phyloP scores from a whole-genome alignment of 2,888 invertebrate genomes.

The Drosophila tanythrix region DNA sequence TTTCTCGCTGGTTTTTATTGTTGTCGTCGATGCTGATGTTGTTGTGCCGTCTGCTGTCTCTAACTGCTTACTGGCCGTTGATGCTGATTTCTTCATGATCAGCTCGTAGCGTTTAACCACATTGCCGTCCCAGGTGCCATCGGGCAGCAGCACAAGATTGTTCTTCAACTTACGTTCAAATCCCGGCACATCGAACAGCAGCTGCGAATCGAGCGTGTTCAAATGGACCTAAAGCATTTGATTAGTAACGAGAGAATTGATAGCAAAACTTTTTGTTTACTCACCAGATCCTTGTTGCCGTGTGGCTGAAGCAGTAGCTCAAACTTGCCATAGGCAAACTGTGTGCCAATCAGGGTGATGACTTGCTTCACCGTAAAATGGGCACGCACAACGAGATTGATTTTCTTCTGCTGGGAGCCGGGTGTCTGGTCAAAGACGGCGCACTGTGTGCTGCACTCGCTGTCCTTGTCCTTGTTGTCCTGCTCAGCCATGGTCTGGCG shows the following conservation, averaged over 20 bases:
- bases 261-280: constrained; percentile 4
- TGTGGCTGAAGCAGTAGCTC: constrained; percentile 83
- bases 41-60: constrained; percentile 17
- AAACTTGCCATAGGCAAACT: constrained; percentile 82
- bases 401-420: constrained; percentile 83
- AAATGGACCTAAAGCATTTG: constrained; percentile 74
- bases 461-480: constrained; percentile 67
- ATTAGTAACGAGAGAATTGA: background rate
- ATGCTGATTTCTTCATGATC: constrained; percentile 58
- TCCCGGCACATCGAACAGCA: constrained; percentile 79
- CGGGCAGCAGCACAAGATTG: constrained; percentile 78
- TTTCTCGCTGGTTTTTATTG: constrained; percentile 43
- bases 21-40: constrained; percentile 5
- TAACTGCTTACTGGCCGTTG: constrained; percentile 27
- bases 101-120: constrained; percentile 78
- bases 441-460: constrained; percentile 76
- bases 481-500: constrained; percentile 46
- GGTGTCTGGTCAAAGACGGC: constrained; percentile 84
- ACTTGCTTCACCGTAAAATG: constrained; percentile 82
- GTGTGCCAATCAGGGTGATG: constrained; percentile 81
- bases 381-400: constrained; percentile 82
- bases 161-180: constrained; percentile 81
- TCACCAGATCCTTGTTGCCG: constrained; percentile 75
- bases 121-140: constrained; percentile 81
- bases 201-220: constrained; percentile 71